Percentiles rank a stretch among this genome's conserved stretches.
Evolutionary conservation across 2,113 vertebrate genomes (phyloP).

Genomic region (Arenaria interpres): DNA sequence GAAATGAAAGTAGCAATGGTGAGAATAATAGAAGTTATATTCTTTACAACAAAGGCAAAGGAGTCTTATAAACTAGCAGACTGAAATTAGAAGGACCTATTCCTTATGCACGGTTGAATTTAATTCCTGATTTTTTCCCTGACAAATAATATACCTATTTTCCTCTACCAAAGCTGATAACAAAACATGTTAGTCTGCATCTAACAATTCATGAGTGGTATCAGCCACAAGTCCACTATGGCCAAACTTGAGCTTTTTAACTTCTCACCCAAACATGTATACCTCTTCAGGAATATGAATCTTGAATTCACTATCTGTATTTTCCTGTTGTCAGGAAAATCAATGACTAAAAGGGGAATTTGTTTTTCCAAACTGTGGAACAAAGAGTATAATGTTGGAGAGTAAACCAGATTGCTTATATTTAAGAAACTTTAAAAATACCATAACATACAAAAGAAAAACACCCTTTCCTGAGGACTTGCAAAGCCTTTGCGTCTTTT

Average conservation of each 20-base stretch:
- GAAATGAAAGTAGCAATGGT: neutral
- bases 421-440: conserved; percentile 57
- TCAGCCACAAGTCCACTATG: neutral
- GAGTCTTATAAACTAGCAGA: neutral
- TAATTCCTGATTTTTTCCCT: neutral
- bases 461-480: conserved; percentile 6
- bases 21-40: neutral
- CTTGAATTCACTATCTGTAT: neutral
- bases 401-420: conserved; percentile 59
- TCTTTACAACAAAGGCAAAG: neutral
- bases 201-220: neutral
- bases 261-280: neutral
- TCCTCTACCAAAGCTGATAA: neutral
- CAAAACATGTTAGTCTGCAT: neutral
- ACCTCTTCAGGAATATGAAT: neutral
- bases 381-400: conserved; percentile 45
- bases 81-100: neutral
- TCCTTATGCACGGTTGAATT: neutral
- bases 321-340: conserved; percentile 29
- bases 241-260: neutral
- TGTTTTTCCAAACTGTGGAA: conserved; percentile 64
- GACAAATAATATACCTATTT: neutral
- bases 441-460: conserved; percentile 48
- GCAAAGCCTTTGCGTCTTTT: conserved; percentile 29
- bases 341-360: conserved; percentile 43